Base-by-base conservation (phyloP, 2,113 vertebrate genomes). In the Orthochromis malagaraziensis region DNA sequence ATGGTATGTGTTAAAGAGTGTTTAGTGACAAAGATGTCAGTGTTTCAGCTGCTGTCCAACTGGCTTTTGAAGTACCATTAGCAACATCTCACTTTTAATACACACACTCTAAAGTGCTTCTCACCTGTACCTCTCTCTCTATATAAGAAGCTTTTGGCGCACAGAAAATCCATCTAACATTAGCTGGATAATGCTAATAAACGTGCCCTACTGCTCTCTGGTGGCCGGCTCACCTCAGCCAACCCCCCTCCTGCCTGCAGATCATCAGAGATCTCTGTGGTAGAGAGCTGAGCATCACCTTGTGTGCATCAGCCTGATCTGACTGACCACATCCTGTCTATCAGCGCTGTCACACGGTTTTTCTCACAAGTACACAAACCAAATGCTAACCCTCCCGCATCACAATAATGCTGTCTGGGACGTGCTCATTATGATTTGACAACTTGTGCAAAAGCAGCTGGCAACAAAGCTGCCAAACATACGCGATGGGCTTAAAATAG, bases 311-410 rank as follows among this genome's bases (percentile, higher is more conserved):
- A 90, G 82, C 60, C 70, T 42, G 47, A 86, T 90, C 68, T 87
- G 55, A 95, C 86, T 95, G 95, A 96, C 95, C 96, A 96, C 96
- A 96, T 97, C 96, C 96, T 96, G 95, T 85, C 89, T 88, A 87
- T 84, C 53, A 88, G 82, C 42, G 79, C 89, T 93, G 84, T 93
- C 88, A 91, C 79, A 83, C 53, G 13, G 55, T 38, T 85, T 89
- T 92, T 91, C 88, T 92, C 90, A 92, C 87, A 85, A 88, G 85
- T 70, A 86, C 58, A 91, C 83, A 89, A 92, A 85, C 63, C 40
- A 84, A 92, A 84, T 87, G 79, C 49, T 42, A 65, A 49, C 38
- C 29, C 70, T 88, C 33, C 35, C 35, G 45, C 49, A 65, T 90
- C 57, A 82, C 77, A 89, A 63, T 83, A 79, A 88, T 87, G 11